These are phyloP conservation scores for Rhadinocentrus ornatus DNA, from an alignment of 2,797 vertebrate species.

Conservation along the genomic window DNA sequence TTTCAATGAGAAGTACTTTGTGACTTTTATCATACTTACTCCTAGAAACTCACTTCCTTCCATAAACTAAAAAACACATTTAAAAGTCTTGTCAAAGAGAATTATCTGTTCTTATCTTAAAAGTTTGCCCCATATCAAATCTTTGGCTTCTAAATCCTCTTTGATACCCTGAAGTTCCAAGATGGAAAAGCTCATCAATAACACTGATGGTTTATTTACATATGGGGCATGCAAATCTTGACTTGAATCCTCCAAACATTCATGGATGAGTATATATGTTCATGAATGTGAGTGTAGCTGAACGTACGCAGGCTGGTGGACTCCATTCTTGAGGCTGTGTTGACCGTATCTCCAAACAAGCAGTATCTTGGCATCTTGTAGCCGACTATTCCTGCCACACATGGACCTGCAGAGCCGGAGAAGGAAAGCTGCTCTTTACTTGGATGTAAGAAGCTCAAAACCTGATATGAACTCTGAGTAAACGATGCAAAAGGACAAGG, in stretches of 20 bases:
- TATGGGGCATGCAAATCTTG: neutral
- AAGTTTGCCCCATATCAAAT: too few species aligned
- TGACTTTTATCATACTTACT: too few species aligned
- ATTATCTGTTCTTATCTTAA: too few species aligned
- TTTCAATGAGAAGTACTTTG: too few species aligned
- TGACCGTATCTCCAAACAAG: conserved; percentile 93
- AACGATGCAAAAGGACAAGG: neutral
- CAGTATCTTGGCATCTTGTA: conserved; percentile 94
- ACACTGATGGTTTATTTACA: neutral
- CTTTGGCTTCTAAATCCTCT: too few species aligned
- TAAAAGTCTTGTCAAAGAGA: too few species aligned
- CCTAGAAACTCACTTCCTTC: too few species aligned
- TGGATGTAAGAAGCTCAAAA: neutral
- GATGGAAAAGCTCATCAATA: too few species aligned
- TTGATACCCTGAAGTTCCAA: neutral
- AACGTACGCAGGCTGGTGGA: conserved; percentile 90
- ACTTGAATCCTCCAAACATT: neutral
- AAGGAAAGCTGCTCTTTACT: conserved; percentile 1
- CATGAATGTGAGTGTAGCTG: conserved; percentile 14
- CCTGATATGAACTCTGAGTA: neutral
- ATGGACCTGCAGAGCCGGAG: conserved; percentile 80
- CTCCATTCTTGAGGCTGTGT: conserved; percentile 93
- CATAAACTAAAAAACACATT: too few species aligned
- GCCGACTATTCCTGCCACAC: conserved; percentile 92
- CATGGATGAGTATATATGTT: neutral